Conservation (phyloP, 92 coral and sea anemone species). For the Palythoa caribaeorum region DNA sequence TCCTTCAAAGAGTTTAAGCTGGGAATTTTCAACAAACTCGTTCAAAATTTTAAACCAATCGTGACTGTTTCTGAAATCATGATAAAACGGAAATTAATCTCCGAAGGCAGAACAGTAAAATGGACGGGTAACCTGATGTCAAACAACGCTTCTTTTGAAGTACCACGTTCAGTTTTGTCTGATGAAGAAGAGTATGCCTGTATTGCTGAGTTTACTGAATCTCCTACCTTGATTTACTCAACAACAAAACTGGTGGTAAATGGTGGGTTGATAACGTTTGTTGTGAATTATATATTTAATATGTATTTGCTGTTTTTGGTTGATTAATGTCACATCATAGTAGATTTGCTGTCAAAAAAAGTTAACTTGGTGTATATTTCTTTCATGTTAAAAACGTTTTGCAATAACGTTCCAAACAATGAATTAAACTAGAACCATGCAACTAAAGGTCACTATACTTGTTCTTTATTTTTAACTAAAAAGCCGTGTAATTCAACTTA, state of each 20-base stretch:
- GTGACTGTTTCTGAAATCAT: background rate
- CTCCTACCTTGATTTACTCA: conserved; percentile 1
- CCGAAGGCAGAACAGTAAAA: background rate
- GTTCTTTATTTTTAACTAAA: too few species aligned
- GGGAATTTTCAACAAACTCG: background rate
- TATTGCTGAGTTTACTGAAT: background rate
- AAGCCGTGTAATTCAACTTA: too few species aligned
- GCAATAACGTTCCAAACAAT: too few species aligned
- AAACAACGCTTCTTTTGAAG: background rate
- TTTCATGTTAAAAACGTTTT: too few species aligned
- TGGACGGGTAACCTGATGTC: background rate
- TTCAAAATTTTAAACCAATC: background rate
- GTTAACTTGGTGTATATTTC: too few species aligned
- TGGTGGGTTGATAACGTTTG: background rate
- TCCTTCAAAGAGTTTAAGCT: background rate
- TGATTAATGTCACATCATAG: too few species aligned
- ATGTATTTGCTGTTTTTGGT: too few species aligned
- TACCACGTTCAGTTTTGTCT: background rate
- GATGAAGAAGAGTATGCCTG: conserved; percentile 10
- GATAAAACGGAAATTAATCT: background rate
- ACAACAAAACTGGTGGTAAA: background rate
- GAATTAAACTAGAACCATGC: too few species aligned
- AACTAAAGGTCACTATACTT: too few species aligned
- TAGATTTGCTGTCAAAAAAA: too few species aligned
- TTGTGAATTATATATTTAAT: background rate